Percentiles rank a stretch among this genome's conserved stretches.
Evolutionary conservation across 2,888 invertebrate species (phyloP).

Genomic region (Antheraea assamensis): DNA sequence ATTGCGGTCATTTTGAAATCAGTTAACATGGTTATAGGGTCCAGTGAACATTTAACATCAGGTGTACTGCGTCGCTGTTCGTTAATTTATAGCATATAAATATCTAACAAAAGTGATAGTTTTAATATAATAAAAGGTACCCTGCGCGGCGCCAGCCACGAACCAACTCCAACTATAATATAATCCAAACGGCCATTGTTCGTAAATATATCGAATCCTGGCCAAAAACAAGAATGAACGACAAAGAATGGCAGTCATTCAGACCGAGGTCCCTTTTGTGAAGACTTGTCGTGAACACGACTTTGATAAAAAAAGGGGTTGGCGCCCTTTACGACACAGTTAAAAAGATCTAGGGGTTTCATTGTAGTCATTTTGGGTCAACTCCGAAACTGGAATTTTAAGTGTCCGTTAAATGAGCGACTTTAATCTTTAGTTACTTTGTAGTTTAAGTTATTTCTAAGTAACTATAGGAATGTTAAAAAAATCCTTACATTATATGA

Average conservation of each 20-base stretch:
- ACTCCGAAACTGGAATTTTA: conserved; percentile 12
- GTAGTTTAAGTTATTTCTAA: background rate
- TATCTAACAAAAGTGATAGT: background rate
- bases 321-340: conserved; percentile 37
- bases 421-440: conserved; percentile 7
- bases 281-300: conserved; percentile 26
- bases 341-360: conserved; percentile 18
- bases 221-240: conserved; percentile 35
- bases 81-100: no score
- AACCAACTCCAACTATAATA: background rate
- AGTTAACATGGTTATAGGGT: no score
- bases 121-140: background rate
- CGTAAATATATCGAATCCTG: conserved; percentile 18
- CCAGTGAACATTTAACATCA: no score
- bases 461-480: background rate
- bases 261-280: conserved; percentile 39
- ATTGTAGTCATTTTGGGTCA: conserved; percentile 20
- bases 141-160: conserved; percentile 2
- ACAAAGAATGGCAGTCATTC: conserved; percentile 37
- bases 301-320: conserved; percentile 37
- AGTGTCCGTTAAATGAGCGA: conserved; percentile 7
- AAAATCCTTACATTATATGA: no score
- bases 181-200: conserved; percentile 8
- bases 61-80: no score
- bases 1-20: no score